Base-by-base conservation (phyloP, 2,797 vertebrate species). In the Phylloscopus collybita region DNA sequence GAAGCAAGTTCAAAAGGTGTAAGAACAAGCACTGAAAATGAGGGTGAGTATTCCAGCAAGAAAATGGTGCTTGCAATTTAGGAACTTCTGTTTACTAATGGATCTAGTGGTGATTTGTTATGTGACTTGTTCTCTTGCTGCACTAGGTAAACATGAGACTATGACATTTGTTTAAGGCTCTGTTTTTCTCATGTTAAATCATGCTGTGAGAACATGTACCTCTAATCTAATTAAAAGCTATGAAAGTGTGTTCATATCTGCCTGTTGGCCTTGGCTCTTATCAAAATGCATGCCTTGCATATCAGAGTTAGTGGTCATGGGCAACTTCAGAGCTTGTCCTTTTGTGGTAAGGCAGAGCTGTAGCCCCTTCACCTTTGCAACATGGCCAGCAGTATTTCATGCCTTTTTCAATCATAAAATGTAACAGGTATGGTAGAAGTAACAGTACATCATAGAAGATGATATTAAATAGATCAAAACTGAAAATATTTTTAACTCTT, bases 21-120 rank as follows among this genome's bases (percentile, higher is more conserved):
- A 98, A 99, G 98, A 98, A 98, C 99, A 50, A 99, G 98, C 98
- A 98, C 98, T 97, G 99, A 99, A 97, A 99, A 98, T 88, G 99
- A 99, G 99, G 99, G 99, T 99, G 98, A 99, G 99, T 98, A 40
- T 30, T 34, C 73, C 34, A 22, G 10, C 10, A 78, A 67, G 54
- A 60, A 80, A 57, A 44, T 26, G 3, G 27, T 85, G 40, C n/a
- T 88, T 90, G 21, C 6, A 44, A 1, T 83, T 67, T n/a, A 38
- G 34, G n/a, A 62, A 8, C 11, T 60, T 50, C 5, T 16, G 29
- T 74, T 80, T 66, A 9, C 16, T 81, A 14, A 6, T 44, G 4
- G 13, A n/a, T 3, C 19, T 67, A 12, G 32, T 13, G 70, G 34
- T 66, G 72, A 49, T 82, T 13, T 60, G 15, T 62, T 78, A 9